Percentiles rank a stretch among this genome's conserved stretches.
These are phyloP conservation scores for Cistogaster globosa DNA, from an alignment of 2,888 invertebrate genomes.

Conservation along the genomic window DNA sequence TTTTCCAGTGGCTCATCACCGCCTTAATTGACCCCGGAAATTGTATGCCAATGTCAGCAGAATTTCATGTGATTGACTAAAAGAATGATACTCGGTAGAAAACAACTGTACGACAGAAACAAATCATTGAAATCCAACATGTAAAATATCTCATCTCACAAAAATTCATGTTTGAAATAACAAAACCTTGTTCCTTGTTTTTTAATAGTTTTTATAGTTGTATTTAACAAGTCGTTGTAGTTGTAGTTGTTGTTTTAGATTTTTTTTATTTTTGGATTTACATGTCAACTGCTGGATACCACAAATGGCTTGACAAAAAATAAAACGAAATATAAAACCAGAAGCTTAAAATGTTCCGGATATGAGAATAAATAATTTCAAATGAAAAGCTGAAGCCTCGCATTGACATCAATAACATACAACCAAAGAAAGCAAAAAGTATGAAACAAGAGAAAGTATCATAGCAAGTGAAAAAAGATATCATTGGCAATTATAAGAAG, in stretches of 20 bases:
- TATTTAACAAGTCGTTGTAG: neutral
- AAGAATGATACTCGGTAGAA: constrained; percentile 5
- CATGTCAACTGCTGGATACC: constrained; percentile 60
- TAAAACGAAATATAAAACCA: neutral
- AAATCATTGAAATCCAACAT: constrained; percentile 33
- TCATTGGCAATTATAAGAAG: constrained; percentile 22
- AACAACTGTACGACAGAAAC: constrained; percentile 3
- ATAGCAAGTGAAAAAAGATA: constrained; percentile 14
- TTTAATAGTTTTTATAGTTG: neutral
- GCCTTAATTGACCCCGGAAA: constrained; percentile 6
- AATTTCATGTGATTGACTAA: constrained; percentile 52
- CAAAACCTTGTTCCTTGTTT: constrained; percentile 2
- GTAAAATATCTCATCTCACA: constrained; percentile 33
- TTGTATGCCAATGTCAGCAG: constrained; percentile 48
- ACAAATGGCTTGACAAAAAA: constrained; percentile 45
- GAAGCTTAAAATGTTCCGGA: constrained; percentile 38
- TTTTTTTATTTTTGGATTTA: constrained; percentile 2
- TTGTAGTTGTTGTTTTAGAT: constrained; percentile 7
- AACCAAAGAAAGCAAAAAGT: neutral
- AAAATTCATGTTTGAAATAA: constrained; percentile 8
- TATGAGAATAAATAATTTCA: constrained; percentile 57
- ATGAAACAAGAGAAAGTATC: neutral
- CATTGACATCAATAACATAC: constrained; percentile 33
- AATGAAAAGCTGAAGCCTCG: constrained; percentile 50
- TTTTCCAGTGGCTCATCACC: no score